Conservation (phyloP, 2,888 invertebrate genomes). For the Pecten maximus region DNA sequence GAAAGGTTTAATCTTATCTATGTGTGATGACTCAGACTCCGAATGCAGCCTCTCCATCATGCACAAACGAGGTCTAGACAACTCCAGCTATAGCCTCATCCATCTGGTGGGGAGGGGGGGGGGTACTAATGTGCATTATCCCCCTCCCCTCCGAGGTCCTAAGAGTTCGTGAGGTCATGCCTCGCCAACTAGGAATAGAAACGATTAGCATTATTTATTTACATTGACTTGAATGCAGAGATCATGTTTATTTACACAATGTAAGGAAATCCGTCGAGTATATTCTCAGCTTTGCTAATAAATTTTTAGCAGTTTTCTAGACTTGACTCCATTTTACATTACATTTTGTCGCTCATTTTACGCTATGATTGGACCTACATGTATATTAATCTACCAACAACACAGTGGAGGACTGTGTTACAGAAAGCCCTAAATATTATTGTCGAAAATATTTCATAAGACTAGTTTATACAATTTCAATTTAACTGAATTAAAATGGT, state of each 20-base stretch:
- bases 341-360: no score
- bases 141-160: not conserved
- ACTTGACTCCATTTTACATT: no score
- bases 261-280: not conserved
- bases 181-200: not conserved
- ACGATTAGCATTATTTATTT: not conserved
- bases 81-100: not conserved
- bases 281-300: not conserved
- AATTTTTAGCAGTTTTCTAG: no score
- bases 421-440: no score
- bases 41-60: not conserved
- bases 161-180: not conserved
- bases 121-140: not conserved
- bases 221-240: not conserved
- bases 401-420: no score
- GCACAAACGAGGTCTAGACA: constrained; percentile 21
- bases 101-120: not conserved
- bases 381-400: no score
- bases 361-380: no score
- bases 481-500: no score
- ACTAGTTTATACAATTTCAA: no score
- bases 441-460: no score
- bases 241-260: not conserved
- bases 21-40: not conserved
- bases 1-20: not conserved